A percentile compares a stretch with the other conserved stretches of the same genome.
Conservation (phyloP, 2,113 vertebrate species). For the Microcebus tavaratra region DNA sequence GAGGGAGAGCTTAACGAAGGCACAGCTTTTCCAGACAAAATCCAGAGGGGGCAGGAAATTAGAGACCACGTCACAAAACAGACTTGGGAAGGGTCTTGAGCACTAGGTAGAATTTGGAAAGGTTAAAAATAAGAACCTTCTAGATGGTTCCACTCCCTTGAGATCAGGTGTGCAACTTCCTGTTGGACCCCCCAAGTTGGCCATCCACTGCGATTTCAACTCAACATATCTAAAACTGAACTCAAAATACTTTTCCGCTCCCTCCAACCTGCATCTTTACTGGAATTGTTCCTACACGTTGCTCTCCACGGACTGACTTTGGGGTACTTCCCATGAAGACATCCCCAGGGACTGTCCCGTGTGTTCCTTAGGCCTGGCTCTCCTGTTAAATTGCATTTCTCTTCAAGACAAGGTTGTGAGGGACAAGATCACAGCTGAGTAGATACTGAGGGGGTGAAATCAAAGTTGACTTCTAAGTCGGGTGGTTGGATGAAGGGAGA, state of each 20-base stretch:
- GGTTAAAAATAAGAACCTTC: background rate
- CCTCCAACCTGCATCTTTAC: background rate
- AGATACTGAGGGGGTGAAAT: no score
- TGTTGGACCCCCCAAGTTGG: background rate
- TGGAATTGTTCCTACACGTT: no score
- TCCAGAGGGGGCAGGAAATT: background rate
- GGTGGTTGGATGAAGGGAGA: no score
- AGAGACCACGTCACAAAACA: background rate
- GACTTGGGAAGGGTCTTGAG: background rate
- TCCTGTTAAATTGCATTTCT: no score
- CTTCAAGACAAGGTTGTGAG: no score
- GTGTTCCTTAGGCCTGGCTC: no score
- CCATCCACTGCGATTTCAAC: background rate
- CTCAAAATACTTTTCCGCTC: background rate
- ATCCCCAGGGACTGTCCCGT: background rate
- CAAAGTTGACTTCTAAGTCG: no score
- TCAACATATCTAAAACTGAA: background rate
- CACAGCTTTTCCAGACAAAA: background rate
- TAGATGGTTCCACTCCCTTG: background rate
- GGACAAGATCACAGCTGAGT: no score
- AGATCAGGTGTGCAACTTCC: background rate
- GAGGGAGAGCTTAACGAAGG: background rate
- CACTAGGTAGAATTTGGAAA: background rate
- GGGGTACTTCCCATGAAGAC: background rate
- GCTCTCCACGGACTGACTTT: no score